Evolutionary conservation across 2,797 vertebrate species (phyloP).

Genomic region (Melanogrammus aeglefinus): DNA sequence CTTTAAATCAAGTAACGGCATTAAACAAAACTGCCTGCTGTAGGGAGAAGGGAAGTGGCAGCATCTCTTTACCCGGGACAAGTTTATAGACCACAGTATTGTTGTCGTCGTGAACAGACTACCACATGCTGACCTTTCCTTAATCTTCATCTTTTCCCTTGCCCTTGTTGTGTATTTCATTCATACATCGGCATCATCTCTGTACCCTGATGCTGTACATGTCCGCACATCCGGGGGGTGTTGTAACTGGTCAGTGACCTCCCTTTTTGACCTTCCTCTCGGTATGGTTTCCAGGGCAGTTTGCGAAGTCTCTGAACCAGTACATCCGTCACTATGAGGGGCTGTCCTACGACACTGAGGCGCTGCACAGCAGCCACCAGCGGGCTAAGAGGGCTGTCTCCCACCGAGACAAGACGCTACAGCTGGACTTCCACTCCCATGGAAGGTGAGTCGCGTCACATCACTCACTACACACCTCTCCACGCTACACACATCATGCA

Average conservation of each 20-base stretch:
- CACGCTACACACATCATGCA: too few relatives aligned
- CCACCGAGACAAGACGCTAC: constrained; percentile 83
- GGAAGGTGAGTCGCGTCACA: constrained; percentile 81
- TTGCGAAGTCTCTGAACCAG: constrained; percentile 85
- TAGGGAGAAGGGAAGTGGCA: not conserved
- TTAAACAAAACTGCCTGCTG: not conserved
- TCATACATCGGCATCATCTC: not conserved
- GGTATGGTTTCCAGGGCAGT: constrained; percentile 79
- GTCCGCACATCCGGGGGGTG: not conserved
- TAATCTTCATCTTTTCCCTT: not conserved
- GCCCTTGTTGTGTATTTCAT: too few relatives aligned
- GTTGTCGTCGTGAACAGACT: not conserved
- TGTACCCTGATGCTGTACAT: not conserved
- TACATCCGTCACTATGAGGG: constrained; percentile 96
- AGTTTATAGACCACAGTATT: not conserved
- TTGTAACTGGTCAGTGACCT: not conserved
- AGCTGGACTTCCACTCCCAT: constrained; percentile 90
- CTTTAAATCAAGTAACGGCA: not conserved
- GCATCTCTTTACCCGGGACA: not conserved
- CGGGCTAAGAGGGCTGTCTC: constrained; percentile 91
- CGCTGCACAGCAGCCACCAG: constrained; percentile 92
- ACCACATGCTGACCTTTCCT: not conserved
- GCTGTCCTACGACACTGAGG: constrained; percentile 85
- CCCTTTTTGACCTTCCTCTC: constrained; percentile 19
- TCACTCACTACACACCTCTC: constrained; percentile 3